These are phyloP conservation scores for Luehdorfia chinensis DNA, from an alignment of 1,140 invertebrate species.

Conservation along the genomic window DNA sequence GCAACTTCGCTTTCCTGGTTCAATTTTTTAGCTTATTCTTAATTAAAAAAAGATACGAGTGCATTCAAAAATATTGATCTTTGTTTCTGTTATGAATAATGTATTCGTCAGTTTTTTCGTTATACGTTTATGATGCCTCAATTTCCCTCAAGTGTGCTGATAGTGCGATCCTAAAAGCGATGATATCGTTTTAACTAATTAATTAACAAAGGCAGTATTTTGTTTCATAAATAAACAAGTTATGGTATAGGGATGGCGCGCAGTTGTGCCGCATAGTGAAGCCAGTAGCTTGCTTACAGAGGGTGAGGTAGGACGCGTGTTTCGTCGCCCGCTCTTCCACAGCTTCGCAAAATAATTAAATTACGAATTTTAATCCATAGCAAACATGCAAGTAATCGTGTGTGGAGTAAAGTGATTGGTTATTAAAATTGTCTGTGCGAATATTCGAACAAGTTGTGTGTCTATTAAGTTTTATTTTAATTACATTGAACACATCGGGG, in stretches of 20 bases:
- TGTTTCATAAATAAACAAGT: conserved; percentile 12
- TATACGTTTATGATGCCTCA: neutral
- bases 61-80: no score
- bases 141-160: conserved; percentile 2
- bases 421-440: no score
- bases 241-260: neutral
- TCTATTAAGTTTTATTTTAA: no score
- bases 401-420: neutral
- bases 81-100: conserved; percentile 1
- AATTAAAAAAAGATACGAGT: no score
- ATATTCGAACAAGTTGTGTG: neutral
- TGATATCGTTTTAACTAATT: conserved; percentile 11
- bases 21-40: no score
- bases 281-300: neutral
- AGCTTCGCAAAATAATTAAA: conserved; percentile 12
- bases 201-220: conserved; percentile 7
- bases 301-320: neutral
- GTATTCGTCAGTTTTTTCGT: neutral
- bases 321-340: no score
- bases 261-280: conserved; percentile 10
- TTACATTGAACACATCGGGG: no score
- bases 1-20: no score
- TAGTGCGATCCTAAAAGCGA: neutral
- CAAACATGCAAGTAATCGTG: conserved; percentile 1
- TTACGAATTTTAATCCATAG: conserved; percentile 5